Percentiles rank a stretch among this genome's conserved stretches.
phyloP scores from a whole-genome alignment of 2,113 vertebrate genomes.

The Atlantisia rogersi region DNA sequence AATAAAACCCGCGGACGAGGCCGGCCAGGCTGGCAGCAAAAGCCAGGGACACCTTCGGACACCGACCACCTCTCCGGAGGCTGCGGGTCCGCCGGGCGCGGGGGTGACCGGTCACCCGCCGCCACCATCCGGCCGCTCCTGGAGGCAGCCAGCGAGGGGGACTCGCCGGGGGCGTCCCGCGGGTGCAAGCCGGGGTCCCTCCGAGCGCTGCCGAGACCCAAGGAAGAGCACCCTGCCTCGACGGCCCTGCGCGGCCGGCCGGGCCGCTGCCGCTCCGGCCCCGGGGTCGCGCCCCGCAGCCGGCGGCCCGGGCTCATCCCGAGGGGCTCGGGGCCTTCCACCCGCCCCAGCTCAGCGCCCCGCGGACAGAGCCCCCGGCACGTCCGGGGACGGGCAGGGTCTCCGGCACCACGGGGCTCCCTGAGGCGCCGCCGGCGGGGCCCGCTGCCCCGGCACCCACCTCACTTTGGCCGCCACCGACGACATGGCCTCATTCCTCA shows the following conservation, averaged over 20 bases:
- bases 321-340: not conserved
- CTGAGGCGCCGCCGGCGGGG: not conserved
- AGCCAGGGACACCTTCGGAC: not conserved
- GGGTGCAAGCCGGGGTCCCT: not conserved
- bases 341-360: not conserved
- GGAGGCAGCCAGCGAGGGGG: not conserved
- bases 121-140: accelerated
- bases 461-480: slow-evolving; percentile 94
- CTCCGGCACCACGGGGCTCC: not conserved
- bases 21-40: not conserved
- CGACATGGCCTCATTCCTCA: slow-evolving; percentile 92
- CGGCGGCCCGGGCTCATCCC: not conserved
- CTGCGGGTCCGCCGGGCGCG: not conserved
- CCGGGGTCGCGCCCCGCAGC: not conserved
- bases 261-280: not conserved
- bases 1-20: accelerated
- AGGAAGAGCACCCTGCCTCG: not conserved
- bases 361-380: not conserved
- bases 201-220: not conserved
- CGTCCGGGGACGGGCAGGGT: not conserved
- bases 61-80: not conserved
- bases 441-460: slow-evolving; percentile 74
- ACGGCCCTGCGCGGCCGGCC: not conserved
- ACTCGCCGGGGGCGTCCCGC: not conserved
- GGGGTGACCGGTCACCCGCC: not conserved